Conservation (phyloP, 2,113 vertebrate species). For the Dicentrarchus labrax region DNA sequence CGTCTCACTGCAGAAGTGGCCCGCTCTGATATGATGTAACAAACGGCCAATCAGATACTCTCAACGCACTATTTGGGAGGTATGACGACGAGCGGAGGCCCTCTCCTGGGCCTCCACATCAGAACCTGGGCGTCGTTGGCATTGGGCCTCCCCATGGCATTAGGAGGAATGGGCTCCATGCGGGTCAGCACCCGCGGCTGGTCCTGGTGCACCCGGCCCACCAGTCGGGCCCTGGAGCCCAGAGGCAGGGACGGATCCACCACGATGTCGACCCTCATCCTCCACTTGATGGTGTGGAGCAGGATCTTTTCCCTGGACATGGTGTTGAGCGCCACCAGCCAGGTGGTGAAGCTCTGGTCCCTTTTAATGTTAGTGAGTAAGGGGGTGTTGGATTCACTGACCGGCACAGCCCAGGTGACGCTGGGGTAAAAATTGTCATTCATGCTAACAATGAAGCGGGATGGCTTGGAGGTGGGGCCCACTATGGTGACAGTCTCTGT, state of each 20-base stretch:
- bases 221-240: conserved; percentile 92
- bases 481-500: conserved; percentile 96
- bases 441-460: conserved; percentile 97
- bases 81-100: conserved; percentile 93
- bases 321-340: conserved; percentile 97
- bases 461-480: conserved; percentile 94
- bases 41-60: conserved; percentile 21
- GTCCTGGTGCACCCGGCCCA: conserved; percentile 94
- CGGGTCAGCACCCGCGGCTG: conserved; percentile 94
- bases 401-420: conserved; percentile 97
- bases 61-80: conserved; percentile 90
- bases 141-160: conserved; percentile 95
- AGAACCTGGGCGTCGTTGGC: conserved; percentile 98
- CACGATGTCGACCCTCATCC: conserved; percentile 95
- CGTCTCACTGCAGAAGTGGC: conserved; percentile 18
- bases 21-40: conserved; percentile 4
- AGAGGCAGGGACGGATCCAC: conserved; percentile 93
- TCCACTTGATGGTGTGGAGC: conserved; percentile 98
- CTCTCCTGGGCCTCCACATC: conserved; percentile 98
- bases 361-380: conserved; percentile 95
- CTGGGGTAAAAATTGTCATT: conserved; percentile 99
- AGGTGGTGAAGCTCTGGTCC: conserved; percentile 99
- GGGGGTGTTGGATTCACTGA: conserved; percentile 95
- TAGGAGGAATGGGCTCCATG: conserved; percentile 96
- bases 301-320: conserved; percentile 96